Evolutionary conservation across 2,797 vertebrate species (phyloP), one percentile per base, ranked within the genome.

Genomic region (Fistularia tabacaria): DNA sequence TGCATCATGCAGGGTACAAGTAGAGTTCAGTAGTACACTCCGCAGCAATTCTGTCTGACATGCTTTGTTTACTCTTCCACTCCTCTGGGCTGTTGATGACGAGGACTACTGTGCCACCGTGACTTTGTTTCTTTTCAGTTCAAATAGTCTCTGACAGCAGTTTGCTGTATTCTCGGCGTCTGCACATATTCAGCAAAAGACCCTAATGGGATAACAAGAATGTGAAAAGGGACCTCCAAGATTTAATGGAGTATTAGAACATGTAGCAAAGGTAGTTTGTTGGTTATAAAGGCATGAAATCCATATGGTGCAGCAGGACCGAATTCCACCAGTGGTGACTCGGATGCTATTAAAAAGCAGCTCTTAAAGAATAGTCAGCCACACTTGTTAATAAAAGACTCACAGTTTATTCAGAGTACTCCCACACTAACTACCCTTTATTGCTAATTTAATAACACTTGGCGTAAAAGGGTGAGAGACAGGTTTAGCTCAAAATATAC

Each of bases 271-370:
- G 55, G 79, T 74, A 75, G 64, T 77, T 79, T 79, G 80, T 82
- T 86, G 73, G 65, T 79, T 87, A 84, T 78, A 79, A 71, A 61
- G 62, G 78, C 69, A 66, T 66, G 51, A 76, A 85, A 79, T 71
- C 57, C 61, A 48, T 9, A 59, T 11, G 58, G 62, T 78, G 64
- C 81, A 64, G 70, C 60, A 54, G 64, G 77, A 77, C 59, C 54
- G 63, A 72, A 74, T 71, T 5, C 78, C 78, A 73, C 78, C 76
- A 71, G 73, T 79, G 79, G 68, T 0, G 66, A 76, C 64, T 62
- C 8, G 64, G 79, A 76, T 61, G 74, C 43, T 62, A 60, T 77
- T 46, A 80, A 84, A 81, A 63, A 45, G 44, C 41, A 49, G 56
- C 70, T 38, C 69, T 76, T 66, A 82, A 81, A 74, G 51, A 57